Percentiles rank a stretch among this genome's conserved stretches.
phyloP scores from a whole-genome alignment of 2,113 vertebrate genomes.

The Atrichornis clamosus region DNA sequence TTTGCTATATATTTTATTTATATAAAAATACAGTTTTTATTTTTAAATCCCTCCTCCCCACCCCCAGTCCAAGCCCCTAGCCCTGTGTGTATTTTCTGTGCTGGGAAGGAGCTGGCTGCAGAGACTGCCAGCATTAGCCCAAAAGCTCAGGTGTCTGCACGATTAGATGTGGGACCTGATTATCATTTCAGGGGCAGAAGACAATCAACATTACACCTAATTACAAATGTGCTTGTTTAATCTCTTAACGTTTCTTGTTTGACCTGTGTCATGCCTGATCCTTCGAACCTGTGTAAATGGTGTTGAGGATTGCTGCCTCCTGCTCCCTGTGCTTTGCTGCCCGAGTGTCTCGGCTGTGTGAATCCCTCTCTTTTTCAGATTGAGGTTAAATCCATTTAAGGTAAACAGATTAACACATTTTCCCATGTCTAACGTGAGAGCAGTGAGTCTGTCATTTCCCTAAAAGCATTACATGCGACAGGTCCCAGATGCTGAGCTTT shows the following conservation, averaged over 20 bases:
- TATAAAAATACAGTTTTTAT: neutral
- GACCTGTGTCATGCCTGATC: neutral
- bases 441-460: conserved; percentile 64
- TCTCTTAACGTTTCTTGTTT: neutral
- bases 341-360: neutral
- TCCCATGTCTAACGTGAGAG: conserved; percentile 49
- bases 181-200: neutral
- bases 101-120: neutral
- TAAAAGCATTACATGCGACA: conserved; percentile 71
- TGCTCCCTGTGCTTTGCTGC: neutral
- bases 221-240: conserved; percentile 32
- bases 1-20: neutral
- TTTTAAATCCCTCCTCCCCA: neutral
- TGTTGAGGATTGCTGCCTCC: neutral
- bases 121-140: neutral
- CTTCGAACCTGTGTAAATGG: neutral
- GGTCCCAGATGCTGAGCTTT: conserved; percentile 71
- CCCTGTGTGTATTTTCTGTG: rapidly evolving
- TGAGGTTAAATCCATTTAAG: conserved; percentile 70
- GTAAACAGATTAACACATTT: conserved; percentile 71
- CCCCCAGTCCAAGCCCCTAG: neutral
- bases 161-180: neutral
- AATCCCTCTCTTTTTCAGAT: conserved; percentile 26
- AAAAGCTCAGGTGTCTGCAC: neutral
- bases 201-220: neutral